Evolutionary conservation across 2,113 vertebrate species (phyloP).

Genomic region (Daphoenositta chrysoptera): DNA sequence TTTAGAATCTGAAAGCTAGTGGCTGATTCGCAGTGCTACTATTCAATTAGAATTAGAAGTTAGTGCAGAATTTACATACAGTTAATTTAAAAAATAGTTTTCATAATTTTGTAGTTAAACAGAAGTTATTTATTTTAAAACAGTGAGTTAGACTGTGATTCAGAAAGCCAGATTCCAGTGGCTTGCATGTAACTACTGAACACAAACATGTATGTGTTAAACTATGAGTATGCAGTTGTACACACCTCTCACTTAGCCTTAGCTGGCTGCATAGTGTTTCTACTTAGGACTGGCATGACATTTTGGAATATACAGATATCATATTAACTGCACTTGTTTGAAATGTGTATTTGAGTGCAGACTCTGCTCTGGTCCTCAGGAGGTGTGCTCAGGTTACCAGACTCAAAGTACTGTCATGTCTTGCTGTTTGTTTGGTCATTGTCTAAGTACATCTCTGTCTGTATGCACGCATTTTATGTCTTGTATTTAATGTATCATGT

Average conservation of each 20-base stretch:
- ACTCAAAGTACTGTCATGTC: slow-evolving; percentile 1
- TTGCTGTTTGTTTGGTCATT: slow-evolving; percentile 55
- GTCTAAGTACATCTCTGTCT: slow-evolving; percentile 34
- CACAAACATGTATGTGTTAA: not conserved
- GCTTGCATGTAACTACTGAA: not conserved
- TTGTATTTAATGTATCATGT: slow-evolving; percentile 4
- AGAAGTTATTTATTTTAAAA: not conserved
- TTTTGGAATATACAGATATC: not conserved
- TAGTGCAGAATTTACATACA: not conserved
- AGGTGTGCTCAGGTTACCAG: slow-evolving; percentile 14
- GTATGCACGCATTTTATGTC: slow-evolving; percentile 25
- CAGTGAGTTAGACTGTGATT: not conserved
- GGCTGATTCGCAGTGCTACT: not conserved
- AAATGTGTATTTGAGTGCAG: slow-evolving; percentile 37
- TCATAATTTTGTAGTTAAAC: not conserved
- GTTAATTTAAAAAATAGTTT: not conserved
- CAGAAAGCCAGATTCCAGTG: not conserved
- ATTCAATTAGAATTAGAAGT: not conserved
- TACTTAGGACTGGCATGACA: slow-evolving; percentile 13
- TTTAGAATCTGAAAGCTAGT: not conserved
- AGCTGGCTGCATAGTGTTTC: not conserved
- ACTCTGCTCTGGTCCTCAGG: slow-evolving; percentile 12
- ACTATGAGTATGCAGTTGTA: not conserved
- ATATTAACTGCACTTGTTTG: slow-evolving; percentile 11
- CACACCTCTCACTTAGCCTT: not conserved